Percentiles rank a stretch among this genome's conserved stretches.
phyloP scores from a whole-genome alignment of 64 coral and sea anemone species.

The Actinia tenebrosa region DNA sequence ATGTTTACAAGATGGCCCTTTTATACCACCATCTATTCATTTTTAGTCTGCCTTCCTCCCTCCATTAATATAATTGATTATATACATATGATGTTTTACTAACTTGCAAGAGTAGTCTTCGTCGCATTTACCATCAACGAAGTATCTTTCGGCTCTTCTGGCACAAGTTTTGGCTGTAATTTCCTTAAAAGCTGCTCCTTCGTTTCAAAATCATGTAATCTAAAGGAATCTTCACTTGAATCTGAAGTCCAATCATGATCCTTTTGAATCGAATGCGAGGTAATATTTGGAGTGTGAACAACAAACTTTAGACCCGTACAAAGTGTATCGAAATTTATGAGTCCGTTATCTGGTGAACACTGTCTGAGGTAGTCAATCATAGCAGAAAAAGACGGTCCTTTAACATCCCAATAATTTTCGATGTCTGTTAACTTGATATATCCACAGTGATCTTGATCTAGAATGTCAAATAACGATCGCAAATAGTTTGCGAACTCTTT shows the following conservation, averaged over 20 bases:
- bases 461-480: constrained; percentile 80
- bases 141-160: neutral
- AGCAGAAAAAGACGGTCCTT: constrained; percentile 48
- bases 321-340: constrained; percentile 85
- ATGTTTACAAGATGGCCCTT: too few species aligned
- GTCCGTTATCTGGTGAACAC: constrained; percentile 70
- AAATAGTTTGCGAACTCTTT: constrained; percentile 87
- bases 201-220: neutral
- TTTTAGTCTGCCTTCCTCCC: too few species aligned
- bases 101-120: neutral
- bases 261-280: neutral
- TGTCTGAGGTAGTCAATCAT: constrained; percentile 74
- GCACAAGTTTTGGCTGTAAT: constrained; percentile 39
- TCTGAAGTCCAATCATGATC: constrained; percentile 45
- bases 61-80: too few species aligned
- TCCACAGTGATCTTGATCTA: constrained; percentile 74
- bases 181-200: constrained; percentile 54
- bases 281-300: neutral
- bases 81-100: neutral
- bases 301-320: constrained; percentile 76
- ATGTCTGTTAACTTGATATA: constrained; percentile 83
- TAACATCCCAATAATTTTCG: constrained; percentile 64
- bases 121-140: neutral
- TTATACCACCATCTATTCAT: too few species aligned
- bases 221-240: constrained; percentile 65